Conservation (phyloP, 2,797 vertebrate species). For the Propithecus perrieri region DNA sequence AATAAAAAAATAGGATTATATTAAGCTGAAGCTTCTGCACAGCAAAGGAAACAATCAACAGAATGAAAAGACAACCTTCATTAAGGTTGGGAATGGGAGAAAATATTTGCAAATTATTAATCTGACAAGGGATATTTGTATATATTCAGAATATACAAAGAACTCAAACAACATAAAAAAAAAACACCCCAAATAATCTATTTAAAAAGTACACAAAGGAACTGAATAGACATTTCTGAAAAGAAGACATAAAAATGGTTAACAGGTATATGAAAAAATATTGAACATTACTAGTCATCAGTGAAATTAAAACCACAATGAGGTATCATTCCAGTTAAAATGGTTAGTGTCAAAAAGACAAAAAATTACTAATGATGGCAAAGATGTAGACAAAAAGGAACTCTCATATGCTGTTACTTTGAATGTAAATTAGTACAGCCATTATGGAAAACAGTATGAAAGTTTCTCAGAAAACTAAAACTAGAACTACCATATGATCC, state of each 20-base stretch:
- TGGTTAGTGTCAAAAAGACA: background rate
- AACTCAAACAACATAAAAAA: background rate
- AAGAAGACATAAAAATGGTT: background rate
- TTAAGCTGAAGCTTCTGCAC: background rate
- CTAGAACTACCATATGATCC: background rate
- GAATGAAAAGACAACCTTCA: background rate
- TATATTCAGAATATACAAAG: background rate
- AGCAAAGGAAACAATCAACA: background rate
- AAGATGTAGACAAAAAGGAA: background rate
- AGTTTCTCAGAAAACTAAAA: background rate
- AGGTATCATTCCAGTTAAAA: background rate
- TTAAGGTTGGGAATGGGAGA: background rate
- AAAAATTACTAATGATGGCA: background rate
- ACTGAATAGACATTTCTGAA: background rate
- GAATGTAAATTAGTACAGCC: background rate
- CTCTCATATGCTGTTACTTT: background rate
- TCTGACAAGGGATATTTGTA: background rate
- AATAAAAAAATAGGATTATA: background rate
- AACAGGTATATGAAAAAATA: background rate
- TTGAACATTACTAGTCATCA: background rate
- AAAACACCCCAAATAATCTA: background rate
- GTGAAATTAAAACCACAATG: background rate
- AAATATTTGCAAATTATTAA: background rate
- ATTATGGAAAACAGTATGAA: background rate
- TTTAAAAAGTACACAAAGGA: background rate